Base-by-base conservation (phyloP, 2,888 invertebrate species). In the Meandrusa payeni region DNA sequence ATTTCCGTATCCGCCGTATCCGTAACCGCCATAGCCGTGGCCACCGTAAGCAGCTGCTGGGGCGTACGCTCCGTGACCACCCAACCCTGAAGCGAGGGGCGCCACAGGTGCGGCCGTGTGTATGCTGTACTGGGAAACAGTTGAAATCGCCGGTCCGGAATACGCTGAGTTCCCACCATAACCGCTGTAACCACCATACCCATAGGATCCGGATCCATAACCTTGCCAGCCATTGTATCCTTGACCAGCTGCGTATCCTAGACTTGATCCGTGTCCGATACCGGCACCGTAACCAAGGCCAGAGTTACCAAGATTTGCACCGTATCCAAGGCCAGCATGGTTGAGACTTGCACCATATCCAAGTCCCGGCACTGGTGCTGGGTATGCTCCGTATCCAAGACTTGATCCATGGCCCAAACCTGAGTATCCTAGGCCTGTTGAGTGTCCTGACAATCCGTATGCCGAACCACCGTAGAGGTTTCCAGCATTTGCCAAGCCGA, bases 401-500 rank as follows among this genome's bases (percentile, higher is more conserved):
- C 11, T 28, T 11, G 37, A 28, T 9, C 46, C 48, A 31, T 57
- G 29, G 47, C 15, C 22, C 5, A 28, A 51, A n/a, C 47, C 57
- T 3, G 40, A 48, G 24, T 67, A 60, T 42, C 61, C 61, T 3
- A 51, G 50, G 7, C 53, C 47, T 1, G 56, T 44, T 0, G 50
- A 47, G 50, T 68, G 63, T 5, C 59, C 61, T 24, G 45, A 20
- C 7, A 22, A 39, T 42, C 61, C 63, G 47, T 64, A 63, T 5
- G 59, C 60, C 1, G 32, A 22, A 3, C 58, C 57, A 10, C 69
- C 66, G 9, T 61, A 53, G 19, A 72, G 61, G 52, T 66, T 62
- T 9, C 77, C 69, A 11, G 72, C 77, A 27, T 56, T 54, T 27
- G 64, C 61, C 28, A 70, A 36, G 51, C 70, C 69, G 40, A 77